A percentile compares a stretch with the other conserved stretches of the same genome.
Conservation (phyloP, 2,797 vertebrate species). For the Gadopsis bispinosus region DNA sequence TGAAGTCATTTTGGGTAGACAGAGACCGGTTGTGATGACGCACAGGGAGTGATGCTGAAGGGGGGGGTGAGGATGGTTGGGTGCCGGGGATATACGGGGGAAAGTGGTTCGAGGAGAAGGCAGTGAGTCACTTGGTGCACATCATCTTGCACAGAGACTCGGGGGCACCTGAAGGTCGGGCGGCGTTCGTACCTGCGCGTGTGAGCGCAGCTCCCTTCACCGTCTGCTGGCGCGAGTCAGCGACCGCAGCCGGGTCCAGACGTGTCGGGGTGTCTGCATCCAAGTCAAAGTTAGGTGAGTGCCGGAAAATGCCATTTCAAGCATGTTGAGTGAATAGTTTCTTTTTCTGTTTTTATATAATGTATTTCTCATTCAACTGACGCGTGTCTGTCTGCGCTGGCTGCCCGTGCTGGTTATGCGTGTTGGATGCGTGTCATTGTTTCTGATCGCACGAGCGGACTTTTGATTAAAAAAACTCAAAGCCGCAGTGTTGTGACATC, state of each 20-base stretch:
- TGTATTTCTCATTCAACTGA: background rate
- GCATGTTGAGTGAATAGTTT: background rate
- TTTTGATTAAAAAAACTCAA: background rate
- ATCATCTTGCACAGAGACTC: slow-evolving; percentile 57
- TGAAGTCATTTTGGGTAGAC: slow-evolving; percentile 45
- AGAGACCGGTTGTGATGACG: slow-evolving; percentile 70
- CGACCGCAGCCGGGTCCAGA: slow-evolving; percentile 3
- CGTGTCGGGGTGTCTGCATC: slow-evolving; percentile 17
- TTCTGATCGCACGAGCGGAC: background rate
- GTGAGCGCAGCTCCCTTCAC: slow-evolving; percentile 44
- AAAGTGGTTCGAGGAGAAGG: slow-evolving; percentile 30
- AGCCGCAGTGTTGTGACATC: background rate
- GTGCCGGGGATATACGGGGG: background rate
- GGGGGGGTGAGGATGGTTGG: slow-evolving; percentile 27
- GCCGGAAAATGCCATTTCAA: background rate
- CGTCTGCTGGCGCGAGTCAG: slow-evolving; percentile 27
- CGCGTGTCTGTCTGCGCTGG: background rate
- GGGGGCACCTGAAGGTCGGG: slow-evolving; percentile 63
- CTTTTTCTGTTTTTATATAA: background rate
- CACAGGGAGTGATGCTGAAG: slow-evolving; percentile 67
- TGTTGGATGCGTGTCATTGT: background rate
- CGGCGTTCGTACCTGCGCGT: slow-evolving; percentile 30
- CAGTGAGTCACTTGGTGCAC: slow-evolving; percentile 67
- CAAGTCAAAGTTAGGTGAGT: slow-evolving; percentile 76
- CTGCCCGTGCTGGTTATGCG: background rate